Conservation (phyloP, 2,113 vertebrate genomes). For the Aspiorhynchus laticeps region DNA sequence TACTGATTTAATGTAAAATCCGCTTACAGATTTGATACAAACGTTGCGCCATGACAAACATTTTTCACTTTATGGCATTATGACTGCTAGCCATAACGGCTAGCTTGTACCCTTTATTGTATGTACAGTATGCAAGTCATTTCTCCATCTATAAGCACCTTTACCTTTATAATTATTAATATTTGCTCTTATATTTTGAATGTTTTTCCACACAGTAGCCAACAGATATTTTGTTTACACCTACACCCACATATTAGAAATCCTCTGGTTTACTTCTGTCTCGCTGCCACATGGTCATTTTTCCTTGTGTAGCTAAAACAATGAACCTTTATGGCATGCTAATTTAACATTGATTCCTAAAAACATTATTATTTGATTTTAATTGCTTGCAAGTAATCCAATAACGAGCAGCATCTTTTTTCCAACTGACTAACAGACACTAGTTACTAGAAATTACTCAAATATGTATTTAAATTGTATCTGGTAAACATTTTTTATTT, state of each 20-base stretch:
- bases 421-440: background rate
- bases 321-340: constrained; percentile 9
- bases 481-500: background rate
- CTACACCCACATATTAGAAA: background rate
- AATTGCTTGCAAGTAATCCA: background rate
- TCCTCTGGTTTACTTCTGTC: background rate
- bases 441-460: background rate
- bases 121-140: background rate
- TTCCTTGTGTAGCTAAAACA: constrained; percentile 28
- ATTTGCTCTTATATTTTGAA: background rate
- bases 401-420: background rate
- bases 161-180: background rate
- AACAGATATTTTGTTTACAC: background rate
- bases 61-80: background rate
- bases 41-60: background rate
- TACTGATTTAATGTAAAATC: background rate
- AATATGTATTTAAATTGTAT: background rate
- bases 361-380: background rate
- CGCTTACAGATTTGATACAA: background rate
- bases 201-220: background rate
- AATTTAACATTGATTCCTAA: background rate
- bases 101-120: background rate
- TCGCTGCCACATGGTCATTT: constrained; percentile 30
- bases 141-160: background rate
- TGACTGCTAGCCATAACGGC: background rate